phyloP scores from a whole-genome alignment of 2,113 vertebrate genomes.

The Ia io region DNA sequence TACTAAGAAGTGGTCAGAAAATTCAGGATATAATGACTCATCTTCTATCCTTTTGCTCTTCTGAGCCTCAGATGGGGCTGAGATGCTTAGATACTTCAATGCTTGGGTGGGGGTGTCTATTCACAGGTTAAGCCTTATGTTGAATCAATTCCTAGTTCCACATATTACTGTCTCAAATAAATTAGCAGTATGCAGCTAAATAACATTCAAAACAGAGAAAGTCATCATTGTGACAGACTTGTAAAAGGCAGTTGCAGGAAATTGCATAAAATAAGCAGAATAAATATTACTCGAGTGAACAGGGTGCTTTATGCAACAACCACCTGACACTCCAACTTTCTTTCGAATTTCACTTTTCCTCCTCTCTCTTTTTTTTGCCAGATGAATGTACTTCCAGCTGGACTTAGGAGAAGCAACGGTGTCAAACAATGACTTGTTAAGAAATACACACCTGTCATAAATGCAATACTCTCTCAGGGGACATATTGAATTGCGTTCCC shows the following conservation, averaged over 20 bases:
- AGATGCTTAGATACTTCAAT: not conserved
- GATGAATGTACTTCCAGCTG: constrained; percentile 84
- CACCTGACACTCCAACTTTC: constrained; percentile 58
- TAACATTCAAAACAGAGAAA: constrained; percentile 47
- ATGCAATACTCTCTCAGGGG: constrained; percentile 75
- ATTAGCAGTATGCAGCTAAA: constrained; percentile 50
- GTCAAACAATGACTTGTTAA: constrained; percentile 78
- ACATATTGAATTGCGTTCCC: constrained; percentile 81
- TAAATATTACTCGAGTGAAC: constrained; percentile 52
- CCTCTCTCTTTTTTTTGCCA: constrained; percentile 60
- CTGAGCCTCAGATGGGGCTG: not conserved
- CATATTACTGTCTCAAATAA: constrained; percentile 3
- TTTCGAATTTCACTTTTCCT: constrained; percentile 55
- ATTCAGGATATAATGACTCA: constrained; percentile 41
- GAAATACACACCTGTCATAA: constrained; percentile 84
- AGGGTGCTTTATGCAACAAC: constrained; percentile 34
- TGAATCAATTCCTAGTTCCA: constrained; percentile 29
- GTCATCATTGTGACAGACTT: constrained; percentile 44
- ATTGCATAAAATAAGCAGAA: constrained; percentile 65
- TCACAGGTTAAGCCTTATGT: not conserved
- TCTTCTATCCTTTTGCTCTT: not conserved
- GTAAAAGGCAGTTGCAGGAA: constrained; percentile 69
- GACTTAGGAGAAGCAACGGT: constrained; percentile 77
- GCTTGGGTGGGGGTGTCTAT: not conserved
- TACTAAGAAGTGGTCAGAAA: constrained; percentile 45